Evolutionary conservation across 2,113 vertebrate genomes (phyloP).

Genomic region (Pycnonotus jocosus): DNA sequence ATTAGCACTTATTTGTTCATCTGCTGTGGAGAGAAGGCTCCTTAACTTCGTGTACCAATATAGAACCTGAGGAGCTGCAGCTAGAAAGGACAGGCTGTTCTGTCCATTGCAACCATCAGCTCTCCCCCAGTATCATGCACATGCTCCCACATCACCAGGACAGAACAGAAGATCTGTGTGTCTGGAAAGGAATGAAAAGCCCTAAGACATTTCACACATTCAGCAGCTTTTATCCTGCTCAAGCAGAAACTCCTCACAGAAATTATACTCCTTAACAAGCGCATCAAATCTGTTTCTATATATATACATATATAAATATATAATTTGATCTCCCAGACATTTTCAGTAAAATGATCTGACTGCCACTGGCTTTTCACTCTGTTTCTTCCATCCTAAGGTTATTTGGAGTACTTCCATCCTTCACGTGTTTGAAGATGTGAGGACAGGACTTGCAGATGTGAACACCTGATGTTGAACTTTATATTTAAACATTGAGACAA

Average conservation of each 20-base stretch:
- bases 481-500: neutral
- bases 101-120: neutral
- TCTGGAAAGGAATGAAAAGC: neutral
- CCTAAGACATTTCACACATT: neutral
- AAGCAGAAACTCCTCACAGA: neutral
- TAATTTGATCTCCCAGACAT: neutral
- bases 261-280: neutral
- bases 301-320: neutral
- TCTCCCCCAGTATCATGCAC: neutral
- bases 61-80: neutral
- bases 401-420: neutral
- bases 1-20: neutral
- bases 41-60: neutral
- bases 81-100: neutral
- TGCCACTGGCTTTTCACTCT: slow-evolving; percentile 7
- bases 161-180: neutral
- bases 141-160: neutral
- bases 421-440: neutral
- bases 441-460: neutral
- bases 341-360: neutral
- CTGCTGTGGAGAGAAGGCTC: neutral
- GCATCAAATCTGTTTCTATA: neutral
- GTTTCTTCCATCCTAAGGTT: neutral
- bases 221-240: neutral
- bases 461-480: neutral